Evolutionary conservation across 2,888 invertebrate genomes (phyloP).

Genomic region (Pterostichus niger): DNA sequence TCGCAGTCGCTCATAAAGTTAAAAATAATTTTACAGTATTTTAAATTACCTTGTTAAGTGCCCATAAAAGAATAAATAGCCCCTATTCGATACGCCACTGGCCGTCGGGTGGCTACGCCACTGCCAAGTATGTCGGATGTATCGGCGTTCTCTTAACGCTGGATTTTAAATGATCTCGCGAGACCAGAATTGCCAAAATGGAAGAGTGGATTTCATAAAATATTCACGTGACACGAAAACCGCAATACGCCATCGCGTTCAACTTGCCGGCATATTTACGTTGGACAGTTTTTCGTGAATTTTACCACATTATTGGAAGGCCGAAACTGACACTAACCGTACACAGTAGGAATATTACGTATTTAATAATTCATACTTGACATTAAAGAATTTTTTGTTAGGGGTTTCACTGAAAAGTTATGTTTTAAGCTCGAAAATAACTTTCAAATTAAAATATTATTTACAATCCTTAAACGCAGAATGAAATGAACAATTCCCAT

Average conservation of each 20-base stretch:
- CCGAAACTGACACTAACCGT: not conserved
- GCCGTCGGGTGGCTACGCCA: too few species aligned
- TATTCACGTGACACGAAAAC: constrained; percentile 46
- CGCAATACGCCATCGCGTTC: constrained; percentile 38
- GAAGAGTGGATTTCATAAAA: constrained; percentile 44
- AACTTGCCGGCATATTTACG: constrained; percentile 24
- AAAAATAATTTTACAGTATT: constrained; percentile 16
- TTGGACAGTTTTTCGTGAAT: constrained; percentile 2
- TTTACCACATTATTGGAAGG: constrained; percentile 13
- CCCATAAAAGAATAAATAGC: not conserved
- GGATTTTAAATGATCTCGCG: constrained; percentile 49
- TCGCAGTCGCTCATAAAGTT: not conserved
- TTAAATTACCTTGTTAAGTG: constrained; percentile 17
- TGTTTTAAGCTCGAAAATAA: not conserved
- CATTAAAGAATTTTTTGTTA: not conserved
- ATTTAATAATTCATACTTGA: not conserved
- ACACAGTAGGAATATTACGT: not conserved
- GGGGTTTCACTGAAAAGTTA: not conserved
- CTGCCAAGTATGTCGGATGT: not conserved
- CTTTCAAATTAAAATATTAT: not conserved
- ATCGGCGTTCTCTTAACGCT: constrained; percentile 19
- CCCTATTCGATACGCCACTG: constrained; percentile 15
- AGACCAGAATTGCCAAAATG: constrained; percentile 33
- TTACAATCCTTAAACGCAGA: not conserved
- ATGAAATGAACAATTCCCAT: not conserved